These are phyloP conservation scores for Ibycter americanus DNA, from an alignment of 2,797 vertebrate genomes.

Conservation along the genomic window DNA sequence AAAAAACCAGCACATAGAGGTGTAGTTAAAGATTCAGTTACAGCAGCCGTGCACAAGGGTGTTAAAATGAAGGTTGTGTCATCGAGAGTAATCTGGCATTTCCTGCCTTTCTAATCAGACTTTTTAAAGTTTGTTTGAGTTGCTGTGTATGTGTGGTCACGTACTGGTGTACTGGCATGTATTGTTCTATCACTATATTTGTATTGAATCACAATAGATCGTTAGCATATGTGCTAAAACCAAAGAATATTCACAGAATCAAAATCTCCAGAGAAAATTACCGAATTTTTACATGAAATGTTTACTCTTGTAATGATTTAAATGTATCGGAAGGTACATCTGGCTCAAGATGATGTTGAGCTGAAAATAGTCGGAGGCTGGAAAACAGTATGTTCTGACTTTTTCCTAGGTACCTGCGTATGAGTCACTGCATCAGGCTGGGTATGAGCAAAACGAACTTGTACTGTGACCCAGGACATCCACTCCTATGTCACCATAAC, in stretches of 20 bases:
- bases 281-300: neutral
- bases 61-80: neutral
- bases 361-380: neutral
- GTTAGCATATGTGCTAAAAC: neutral
- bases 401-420: neutral
- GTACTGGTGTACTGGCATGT: neutral
- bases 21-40: neutral
- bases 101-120: constrained; percentile 11
- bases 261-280: neutral
- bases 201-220: neutral
- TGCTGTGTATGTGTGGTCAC: neutral
- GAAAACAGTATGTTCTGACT: neutral
- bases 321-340: neutral
- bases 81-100: neutral
- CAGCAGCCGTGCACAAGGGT: neutral
- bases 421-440: neutral
- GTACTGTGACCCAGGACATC: neutral
- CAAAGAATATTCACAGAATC: neutral
- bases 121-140: neutral
- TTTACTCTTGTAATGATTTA: neutral
- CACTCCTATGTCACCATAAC: neutral
- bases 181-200: neutral
- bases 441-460: neutral
- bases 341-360: neutral
- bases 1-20: neutral